Evolutionary conservation across 2,113 vertebrate genomes (phyloP).

Genomic region (Hirundichthys speculiger): DNA sequence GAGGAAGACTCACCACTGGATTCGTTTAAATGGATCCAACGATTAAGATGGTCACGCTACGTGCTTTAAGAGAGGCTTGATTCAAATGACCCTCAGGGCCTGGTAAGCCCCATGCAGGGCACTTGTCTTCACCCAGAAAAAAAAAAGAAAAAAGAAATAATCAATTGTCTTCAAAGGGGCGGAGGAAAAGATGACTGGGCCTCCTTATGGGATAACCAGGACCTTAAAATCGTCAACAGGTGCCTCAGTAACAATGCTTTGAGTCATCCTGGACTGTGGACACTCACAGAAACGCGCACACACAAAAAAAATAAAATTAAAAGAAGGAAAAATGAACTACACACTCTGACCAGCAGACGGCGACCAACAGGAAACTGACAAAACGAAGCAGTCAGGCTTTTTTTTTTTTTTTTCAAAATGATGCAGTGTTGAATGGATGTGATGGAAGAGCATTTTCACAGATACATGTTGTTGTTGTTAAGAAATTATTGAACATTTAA

Average conservation of each 20-base stretch:
- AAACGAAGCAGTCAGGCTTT: conserved; percentile 30
- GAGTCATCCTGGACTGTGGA: conserved; percentile 59
- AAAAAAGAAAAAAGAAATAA: conserved; percentile 26
- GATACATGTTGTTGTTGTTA: conserved; percentile 13
- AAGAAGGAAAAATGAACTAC: conserved; percentile 17
- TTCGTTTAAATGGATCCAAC: conserved; percentile 25
- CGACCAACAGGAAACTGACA: conserved; percentile 55
- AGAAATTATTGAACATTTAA: conserved; percentile 24
- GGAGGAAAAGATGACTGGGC: conserved; percentile 11
- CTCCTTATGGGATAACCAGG: conserved; percentile 45
- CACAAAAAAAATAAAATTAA: conserved; percentile 11
- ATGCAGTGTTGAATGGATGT: conserved; percentile 23
- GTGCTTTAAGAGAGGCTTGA: conserved; percentile 7
- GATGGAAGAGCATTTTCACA: conserved; percentile 15
- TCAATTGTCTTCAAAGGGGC: conserved; percentile 37
- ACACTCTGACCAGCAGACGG: conserved; percentile 79
- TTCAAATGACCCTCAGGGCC: conserved; percentile 4
- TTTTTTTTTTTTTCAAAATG: conserved; percentile 28
- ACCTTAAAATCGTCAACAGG: conserved; percentile 42
- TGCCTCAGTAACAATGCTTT: conserved; percentile 50
- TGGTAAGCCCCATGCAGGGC: not conserved
- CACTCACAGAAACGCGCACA: conserved; percentile 53
- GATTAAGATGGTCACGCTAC: conserved; percentile 6
- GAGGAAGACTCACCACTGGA: conserved; percentile 16
- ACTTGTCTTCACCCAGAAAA: conserved; percentile 10